Evolutionary conservation across 1,140 invertebrate species (phyloP).

Genomic region (Temnothorax longispinosus): DNA sequence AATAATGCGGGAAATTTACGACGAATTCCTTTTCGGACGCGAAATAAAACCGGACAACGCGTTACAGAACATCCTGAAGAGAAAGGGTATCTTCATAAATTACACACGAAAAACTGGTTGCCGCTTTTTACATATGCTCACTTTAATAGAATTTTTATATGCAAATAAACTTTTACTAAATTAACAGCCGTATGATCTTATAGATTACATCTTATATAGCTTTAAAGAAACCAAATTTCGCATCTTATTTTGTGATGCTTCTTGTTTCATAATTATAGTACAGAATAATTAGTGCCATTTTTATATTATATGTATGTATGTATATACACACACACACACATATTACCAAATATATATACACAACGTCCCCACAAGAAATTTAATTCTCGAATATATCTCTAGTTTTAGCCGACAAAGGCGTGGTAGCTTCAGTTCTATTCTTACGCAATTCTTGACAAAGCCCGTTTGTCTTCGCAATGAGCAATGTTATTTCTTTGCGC

Average conservation of each 20-base stretch:
- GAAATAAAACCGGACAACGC: constrained; percentile 26
- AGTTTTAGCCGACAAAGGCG: constrained; percentile 2
- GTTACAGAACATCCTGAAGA: constrained; percentile 33
- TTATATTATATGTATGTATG: neutral
- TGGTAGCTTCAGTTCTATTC: constrained; percentile 10
- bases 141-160: neutral
- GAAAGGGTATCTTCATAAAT: constrained; percentile 11
- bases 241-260: neutral
- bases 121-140: neutral
- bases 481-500: constrained; percentile 47
- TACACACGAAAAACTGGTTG: constrained; percentile 2
- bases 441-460: constrained; percentile 58
- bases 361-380: neutral
- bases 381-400: neutral
- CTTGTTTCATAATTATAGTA: neutral
- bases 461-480: constrained; percentile 63
- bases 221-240: neutral
- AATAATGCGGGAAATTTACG: constrained; percentile 41
- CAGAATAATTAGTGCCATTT: neutral
- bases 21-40: constrained; percentile 2
- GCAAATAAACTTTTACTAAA: constrained; percentile 1
- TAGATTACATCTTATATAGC: neutral
- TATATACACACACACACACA: neutral
- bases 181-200: neutral
- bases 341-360: neutral